Percentiles rank a stretch among this genome's conserved stretches.
These are phyloP conservation scores for Pelecanoides urinatrix DNA, from an alignment of 2,113 vertebrate genomes.

Conservation along the genomic window DNA sequence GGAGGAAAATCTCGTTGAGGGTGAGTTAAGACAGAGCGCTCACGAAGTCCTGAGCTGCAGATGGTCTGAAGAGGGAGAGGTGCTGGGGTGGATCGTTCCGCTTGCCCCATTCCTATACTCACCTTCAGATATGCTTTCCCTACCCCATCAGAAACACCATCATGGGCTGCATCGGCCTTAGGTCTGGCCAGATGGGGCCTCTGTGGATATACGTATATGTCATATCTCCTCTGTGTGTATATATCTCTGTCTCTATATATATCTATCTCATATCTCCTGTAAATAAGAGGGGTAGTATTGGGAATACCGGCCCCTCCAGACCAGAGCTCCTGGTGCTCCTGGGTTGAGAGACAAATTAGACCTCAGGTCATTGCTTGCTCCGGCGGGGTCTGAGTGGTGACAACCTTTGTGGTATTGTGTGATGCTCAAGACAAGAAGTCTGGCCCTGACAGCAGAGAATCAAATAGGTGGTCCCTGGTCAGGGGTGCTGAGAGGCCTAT, in stretches of 20 bases:
- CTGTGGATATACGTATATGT: accelerated
- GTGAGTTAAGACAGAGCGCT: not conserved
- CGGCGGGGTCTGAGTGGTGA: not conserved
- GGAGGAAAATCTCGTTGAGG: not conserved
- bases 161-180: not conserved
- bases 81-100: accelerated
- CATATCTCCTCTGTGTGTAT: not conserved
- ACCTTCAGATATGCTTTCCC: not conserved
- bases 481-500: not conserved
- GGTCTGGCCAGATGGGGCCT: not conserved
- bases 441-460: not conserved
- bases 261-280: not conserved
- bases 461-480: not conserved
- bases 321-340: not conserved
- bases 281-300: not conserved
- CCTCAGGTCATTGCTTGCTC: not conserved
- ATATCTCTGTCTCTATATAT: not conserved
- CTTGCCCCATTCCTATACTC: not conserved
- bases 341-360: not conserved
- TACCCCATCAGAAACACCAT: not conserved
- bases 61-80: not conserved
- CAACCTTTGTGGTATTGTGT: accelerated
- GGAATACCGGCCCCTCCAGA: not conserved
- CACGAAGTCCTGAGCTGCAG: not conserved
- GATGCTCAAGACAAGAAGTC: not conserved